phyloP scores from a whole-genome alignment of 2,888 invertebrate species.

The Agriopis aurantiaria region DNA sequence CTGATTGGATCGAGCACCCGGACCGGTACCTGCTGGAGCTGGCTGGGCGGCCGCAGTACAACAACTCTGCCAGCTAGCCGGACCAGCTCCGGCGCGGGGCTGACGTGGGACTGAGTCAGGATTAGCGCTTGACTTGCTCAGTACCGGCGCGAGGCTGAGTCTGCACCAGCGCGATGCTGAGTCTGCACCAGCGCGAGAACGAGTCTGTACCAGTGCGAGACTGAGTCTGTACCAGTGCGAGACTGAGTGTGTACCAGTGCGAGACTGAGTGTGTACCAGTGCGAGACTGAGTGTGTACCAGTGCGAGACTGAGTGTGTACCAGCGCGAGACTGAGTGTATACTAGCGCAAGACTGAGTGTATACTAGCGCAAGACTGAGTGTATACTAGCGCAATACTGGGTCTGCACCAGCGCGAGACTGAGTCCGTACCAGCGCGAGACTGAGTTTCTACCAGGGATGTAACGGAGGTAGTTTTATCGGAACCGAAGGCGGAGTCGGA shows the following conservation, averaged over 20 bases:
- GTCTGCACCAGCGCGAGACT: too few species aligned
- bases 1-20: slow-evolving; percentile 98
- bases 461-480: too few species aligned
- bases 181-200: neutral
- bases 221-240: neutral
- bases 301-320: too few species aligned
- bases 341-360: too few species aligned
- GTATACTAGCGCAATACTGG: too few species aligned
- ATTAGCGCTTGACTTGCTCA: neutral
- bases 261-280: too few species aligned
- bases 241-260: neutral
- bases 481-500: too few species aligned
- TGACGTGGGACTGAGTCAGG: neutral
- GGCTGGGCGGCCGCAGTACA: slow-evolving; percentile 94
- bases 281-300: too few species aligned
- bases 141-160: neutral
- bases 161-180: neutral
- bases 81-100: neutral
- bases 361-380: too few species aligned
- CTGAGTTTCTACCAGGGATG: too few species aligned
- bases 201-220: neutral
- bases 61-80: slow-evolving; percentile 87
- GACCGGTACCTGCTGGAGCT: slow-evolving; percentile 96
- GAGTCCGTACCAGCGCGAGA: too few species aligned
- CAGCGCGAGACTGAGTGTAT: too few species aligned